A percentile compares a stretch with the other conserved stretches of the same genome.
These are phyloP conservation scores for Agrochola macilenta DNA, from an alignment of 2,888 invertebrate genomes.

Conservation along the genomic window DNA sequence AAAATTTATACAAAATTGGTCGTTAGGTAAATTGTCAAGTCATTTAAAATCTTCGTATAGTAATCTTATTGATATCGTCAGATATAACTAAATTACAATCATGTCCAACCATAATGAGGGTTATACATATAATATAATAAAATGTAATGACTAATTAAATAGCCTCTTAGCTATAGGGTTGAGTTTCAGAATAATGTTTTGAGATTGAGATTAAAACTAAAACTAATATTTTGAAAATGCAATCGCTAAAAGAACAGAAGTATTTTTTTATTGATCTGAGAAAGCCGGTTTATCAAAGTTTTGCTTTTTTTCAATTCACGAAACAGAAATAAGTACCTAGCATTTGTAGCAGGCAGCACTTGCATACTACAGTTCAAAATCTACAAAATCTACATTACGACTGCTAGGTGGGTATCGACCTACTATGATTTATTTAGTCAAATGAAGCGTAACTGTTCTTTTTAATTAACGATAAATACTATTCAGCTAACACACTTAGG, in stretches of 20 bases:
- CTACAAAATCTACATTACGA: no score
- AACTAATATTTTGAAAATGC: constrained; percentile 7
- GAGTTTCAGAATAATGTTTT: constrained; percentile 5
- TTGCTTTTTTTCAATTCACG: not conserved
- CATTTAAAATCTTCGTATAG: not conserved
- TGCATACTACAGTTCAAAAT: no score
- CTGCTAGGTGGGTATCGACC: not conserved
- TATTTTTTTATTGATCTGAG: not conserved
- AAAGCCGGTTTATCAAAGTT: not conserved
- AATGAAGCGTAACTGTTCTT: not conserved
- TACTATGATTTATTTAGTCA: not conserved
- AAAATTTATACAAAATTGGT: not conserved
- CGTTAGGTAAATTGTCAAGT: not conserved
- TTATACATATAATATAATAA: constrained; percentile 19
- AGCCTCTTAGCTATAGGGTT: constrained; percentile 53
- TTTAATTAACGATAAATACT: constrained; percentile 5
- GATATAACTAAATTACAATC: constrained; percentile 4
- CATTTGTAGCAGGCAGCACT: not conserved
- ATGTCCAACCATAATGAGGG: constrained; percentile 5
- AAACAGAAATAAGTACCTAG: not conserved
- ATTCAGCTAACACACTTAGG: constrained; percentile 10
- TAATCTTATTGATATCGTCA: constrained; percentile 7
- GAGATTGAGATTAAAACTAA: not conserved
- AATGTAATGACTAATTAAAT: constrained; percentile 46
- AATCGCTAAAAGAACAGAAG: not conserved